Evolutionary conservation across 2,888 invertebrate species (phyloP).

Genomic region (Ceraclea dissimilis): DNA sequence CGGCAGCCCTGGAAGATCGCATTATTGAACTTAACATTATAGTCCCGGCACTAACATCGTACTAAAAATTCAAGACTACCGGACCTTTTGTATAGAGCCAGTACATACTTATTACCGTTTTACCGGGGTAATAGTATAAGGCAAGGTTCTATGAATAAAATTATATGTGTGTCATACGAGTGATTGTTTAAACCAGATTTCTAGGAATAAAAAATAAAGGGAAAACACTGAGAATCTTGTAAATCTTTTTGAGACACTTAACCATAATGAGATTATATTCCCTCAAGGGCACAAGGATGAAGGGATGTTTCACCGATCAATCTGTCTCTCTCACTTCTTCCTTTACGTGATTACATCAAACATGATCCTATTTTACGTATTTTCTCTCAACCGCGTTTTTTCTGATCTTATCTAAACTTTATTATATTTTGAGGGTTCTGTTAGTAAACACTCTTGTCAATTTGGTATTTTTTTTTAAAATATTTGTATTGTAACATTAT

Average conservation of each 20-base stretch:
- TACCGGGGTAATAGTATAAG: too few species aligned
- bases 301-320: neutral
- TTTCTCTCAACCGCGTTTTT: neutral
- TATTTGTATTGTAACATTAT: neutral
- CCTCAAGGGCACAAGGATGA: neutral
- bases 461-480: neutral
- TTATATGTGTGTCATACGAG: too few species aligned
- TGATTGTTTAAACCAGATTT: neutral
- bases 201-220: neutral
- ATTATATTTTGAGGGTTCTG: neutral
- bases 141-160: too few species aligned
- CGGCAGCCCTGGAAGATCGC: too few species aligned
- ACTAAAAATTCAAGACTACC: too few species aligned
- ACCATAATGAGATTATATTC: neutral
- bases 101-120: too few species aligned
- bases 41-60: too few species aligned
- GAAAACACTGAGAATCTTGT: neutral
- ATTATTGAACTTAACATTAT: too few species aligned
- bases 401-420: neutral
- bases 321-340: slow-evolving; percentile 1
- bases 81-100: too few species aligned
- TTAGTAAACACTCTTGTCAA: neutral
- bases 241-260: slow-evolving; percentile 3
- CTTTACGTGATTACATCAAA: neutral
- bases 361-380: neutral